Base-by-base conservation (phyloP, 2,888 invertebrate species). In the Ceriagrion tenellum region DNA sequence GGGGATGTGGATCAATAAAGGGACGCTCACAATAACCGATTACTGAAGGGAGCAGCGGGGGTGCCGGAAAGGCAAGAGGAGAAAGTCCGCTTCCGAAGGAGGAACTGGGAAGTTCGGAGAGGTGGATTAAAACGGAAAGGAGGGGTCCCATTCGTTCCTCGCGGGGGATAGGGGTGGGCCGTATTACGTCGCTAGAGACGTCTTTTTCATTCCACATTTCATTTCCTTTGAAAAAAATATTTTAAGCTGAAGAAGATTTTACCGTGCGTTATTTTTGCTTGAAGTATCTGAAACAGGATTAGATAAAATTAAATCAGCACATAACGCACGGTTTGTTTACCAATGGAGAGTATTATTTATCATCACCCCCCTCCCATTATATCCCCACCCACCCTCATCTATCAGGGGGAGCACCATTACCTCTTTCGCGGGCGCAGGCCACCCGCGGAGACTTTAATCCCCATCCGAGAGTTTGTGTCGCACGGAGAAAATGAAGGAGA, bases 361-460 rank as follows among this genome's bases (percentile, higher is more conserved):
- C 81, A n/a, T 23, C n/a, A n/a, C 26, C 47, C 55, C 4, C 47
- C 89, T 20, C 26, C 55, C 55, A 26, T 55, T 55, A 20, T 40
- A 26, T 40, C 55, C n/a, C 89, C 89, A 23, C 16, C 40, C 47
- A 81, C 81, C 30, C 35, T 35, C 81, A n/a, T 47, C 47, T 47
- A n/a, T 30, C 30, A 47, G 81, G 6, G 81, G 12, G 81, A 12
- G n/a, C 69, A 47, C n/a, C 40, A 88, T 26, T 47, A n/a, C 89
- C 74, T 47, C 93, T 20, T 59, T 20, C 59, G 93, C 63, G 91
- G 91, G 63, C 63, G 63, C 12, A 6, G 89, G 89, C 91, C 91
- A 63, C 91, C 89, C 91, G 91, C 63, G 91, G 91, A 23, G 93
- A 93, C n/a, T 93, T 93, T n/a, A 69, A 40, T 69, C 93, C 69